Conservation (phyloP, 2,113 vertebrate genomes). For the Tachycineta bicolor region DNA sequence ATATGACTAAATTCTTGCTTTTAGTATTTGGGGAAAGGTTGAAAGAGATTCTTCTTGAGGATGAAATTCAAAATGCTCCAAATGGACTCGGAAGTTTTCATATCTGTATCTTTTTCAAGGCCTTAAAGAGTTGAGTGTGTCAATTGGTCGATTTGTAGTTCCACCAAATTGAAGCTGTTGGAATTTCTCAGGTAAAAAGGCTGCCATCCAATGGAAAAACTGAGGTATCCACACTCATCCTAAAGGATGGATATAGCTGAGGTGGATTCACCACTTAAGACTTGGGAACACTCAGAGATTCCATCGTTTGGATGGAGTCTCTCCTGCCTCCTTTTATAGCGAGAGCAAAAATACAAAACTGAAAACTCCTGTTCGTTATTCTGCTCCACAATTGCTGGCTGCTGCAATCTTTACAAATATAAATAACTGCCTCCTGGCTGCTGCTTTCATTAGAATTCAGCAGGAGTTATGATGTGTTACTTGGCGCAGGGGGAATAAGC, state of each 20-base stretch:
- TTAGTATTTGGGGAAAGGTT: constrained; percentile 48
- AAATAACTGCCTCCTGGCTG: background rate
- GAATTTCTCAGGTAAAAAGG: background rate
- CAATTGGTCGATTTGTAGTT: background rate
- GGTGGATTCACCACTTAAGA: background rate
- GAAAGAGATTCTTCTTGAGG: constrained; percentile 8
- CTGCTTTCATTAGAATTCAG: background rate
- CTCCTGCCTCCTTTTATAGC: background rate
- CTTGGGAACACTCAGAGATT: background rate
- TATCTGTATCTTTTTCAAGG: background rate
- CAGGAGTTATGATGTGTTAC: background rate
- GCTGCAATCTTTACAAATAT: background rate
- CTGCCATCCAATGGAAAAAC: background rate
- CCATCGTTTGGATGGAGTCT: background rate
- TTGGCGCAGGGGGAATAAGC: background rate
- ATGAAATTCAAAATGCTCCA: constrained; percentile 28
- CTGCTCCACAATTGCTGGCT: background rate
- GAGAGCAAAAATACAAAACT: background rate
- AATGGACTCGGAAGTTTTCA: background rate
- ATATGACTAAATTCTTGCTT: background rate
- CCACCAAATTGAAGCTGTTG: background rate
- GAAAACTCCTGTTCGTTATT: background rate
- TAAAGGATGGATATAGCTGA: background rate
- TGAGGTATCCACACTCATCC: background rate
- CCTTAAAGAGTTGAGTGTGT: background rate